Conservation (phyloP, 2,797 vertebrate genomes). For the Podargus strigoides region DNA sequence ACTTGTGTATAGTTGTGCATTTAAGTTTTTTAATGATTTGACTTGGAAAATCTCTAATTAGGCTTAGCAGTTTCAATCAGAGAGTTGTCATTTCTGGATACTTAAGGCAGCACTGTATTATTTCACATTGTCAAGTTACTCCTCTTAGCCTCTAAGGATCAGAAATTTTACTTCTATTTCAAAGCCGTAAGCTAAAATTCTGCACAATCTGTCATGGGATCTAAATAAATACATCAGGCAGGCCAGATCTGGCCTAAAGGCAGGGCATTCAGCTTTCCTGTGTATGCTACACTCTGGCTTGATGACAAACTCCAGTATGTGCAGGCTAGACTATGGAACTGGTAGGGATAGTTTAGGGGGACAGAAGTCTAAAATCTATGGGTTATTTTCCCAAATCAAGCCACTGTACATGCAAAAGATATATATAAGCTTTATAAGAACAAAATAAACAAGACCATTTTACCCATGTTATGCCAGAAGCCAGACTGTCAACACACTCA, state of each 20-base stretch:
- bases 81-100: background rate
- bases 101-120: background rate
- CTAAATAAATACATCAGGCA: background rate
- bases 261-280: background rate
- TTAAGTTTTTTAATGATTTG: background rate
- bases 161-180: background rate
- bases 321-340: background rate
- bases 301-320: background rate
- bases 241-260: background rate
- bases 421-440: background rate
- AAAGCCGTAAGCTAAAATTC: background rate
- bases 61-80: background rate
- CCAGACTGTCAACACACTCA: background rate
- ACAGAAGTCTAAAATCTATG: background rate
- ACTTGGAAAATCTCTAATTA: background rate
- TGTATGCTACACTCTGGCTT: background rate
- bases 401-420: background rate
- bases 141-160: background rate
- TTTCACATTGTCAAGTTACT: background rate
- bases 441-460: background rate
- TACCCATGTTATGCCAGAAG: background rate
- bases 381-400: background rate
- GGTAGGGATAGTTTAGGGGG: background rate
- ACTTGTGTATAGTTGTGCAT: background rate
- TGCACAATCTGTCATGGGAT: background rate